These are phyloP conservation scores for Neodiprion lecontei DNA, from an alignment of 1,140 invertebrate genomes.

Conservation along the genomic window DNA sequence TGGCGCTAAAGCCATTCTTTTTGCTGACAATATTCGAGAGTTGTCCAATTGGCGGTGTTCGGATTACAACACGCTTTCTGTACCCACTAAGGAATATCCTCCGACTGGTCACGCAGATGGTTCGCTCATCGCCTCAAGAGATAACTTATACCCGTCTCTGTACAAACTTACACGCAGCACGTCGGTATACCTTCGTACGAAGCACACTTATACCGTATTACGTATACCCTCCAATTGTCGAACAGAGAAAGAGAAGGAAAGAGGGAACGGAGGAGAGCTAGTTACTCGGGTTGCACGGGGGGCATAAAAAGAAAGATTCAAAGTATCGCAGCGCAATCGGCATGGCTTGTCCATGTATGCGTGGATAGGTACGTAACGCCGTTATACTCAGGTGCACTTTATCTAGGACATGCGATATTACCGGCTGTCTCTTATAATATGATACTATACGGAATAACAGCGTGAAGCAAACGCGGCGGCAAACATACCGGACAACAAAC, in stretches of 20 bases:
- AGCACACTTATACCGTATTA: too few relatives aligned
- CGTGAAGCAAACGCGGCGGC: neutral
- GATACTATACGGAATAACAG: neutral
- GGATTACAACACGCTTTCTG: too few relatives aligned
- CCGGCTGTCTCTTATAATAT: neutral
- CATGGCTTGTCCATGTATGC: neutral
- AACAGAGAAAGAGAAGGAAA: neutral
- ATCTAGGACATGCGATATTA: slow-evolving; percentile 3
- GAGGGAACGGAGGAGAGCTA: too few relatives aligned
- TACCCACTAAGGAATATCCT: neutral
- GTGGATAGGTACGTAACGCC: neutral
- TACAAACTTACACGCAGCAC: too few relatives aligned
- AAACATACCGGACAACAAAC: neutral
- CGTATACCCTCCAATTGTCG: neutral
- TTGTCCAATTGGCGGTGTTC: too few relatives aligned
- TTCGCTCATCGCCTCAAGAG: neutral
- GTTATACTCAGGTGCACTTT: slow-evolving; percentile 3
- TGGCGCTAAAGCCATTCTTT: too few relatives aligned
- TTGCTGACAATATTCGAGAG: too few relatives aligned
- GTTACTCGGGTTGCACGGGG: neutral
- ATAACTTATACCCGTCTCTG: neutral
- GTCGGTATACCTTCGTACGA: too few relatives aligned
- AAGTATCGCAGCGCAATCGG: neutral
- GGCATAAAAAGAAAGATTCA: too few relatives aligned
- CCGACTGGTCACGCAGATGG: neutral